Base-by-base conservation (phyloP, 2,797 vertebrate species). In the Spea hammondii region DNA sequence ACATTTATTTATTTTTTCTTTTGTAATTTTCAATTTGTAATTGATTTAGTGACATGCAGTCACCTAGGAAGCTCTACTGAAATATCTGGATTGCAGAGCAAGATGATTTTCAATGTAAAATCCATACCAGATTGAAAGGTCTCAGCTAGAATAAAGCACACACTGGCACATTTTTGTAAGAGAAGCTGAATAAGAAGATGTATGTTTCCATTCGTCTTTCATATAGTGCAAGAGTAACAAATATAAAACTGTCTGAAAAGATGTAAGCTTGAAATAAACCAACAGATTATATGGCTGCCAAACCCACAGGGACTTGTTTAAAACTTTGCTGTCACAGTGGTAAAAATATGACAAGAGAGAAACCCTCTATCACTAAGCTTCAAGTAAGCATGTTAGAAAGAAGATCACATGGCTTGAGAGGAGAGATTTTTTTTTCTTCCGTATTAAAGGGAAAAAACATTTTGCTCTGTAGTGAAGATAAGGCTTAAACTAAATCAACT, bases 251-350 rank as follows among this genome's bases (percentile, higher is more conserved):
- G 79, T 70, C 74, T 64, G 57, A 64, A 73, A 77, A 77, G 70
- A 82, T 72, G 70, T 77, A 82, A 70, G 47, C 57, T 72, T 77
- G 75, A 77, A 77, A 77, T 82, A 82, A 82, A 77, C 79, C 79
- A 77, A 69, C 70, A 73, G 45, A 69, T 77, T 82, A 69, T 73
- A 82, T 69, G 77, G 49, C 69, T 82, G 70, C 70, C 65, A 77
- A 77, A 64, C 70, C 75, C 70, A 54, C 57, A 73, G 79, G 75
- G 70, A 77, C 55, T 17, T 77, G 64, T 53, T 82, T 77, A 68
- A 81, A 76, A 70, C 51, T 68, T 54, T 62, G 65, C 78, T 82
- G 75, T 77, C 79, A 77, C 55, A 64, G 13, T 68, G 71, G 70
- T 68, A 47, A 69, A 82, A 73, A 82, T 82, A 82, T 77, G 79